Base-by-base conservation (phyloP, 1,140 invertebrate genomes). In the Pissodes strobi region DNA sequence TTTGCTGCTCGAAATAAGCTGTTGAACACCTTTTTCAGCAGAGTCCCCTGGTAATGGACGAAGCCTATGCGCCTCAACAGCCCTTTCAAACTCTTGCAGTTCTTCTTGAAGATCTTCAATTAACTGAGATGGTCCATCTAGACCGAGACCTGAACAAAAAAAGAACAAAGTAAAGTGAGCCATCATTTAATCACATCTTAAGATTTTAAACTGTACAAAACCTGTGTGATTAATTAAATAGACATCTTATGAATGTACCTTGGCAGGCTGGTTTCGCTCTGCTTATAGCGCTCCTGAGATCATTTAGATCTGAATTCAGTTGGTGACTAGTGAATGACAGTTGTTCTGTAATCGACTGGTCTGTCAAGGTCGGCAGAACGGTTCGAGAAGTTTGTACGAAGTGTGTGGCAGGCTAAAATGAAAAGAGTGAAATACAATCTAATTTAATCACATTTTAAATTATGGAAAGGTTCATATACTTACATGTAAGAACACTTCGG, bases 221-320 rank as follows among this genome's bases (percentile, higher is more conserved):
- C n/a, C n/a, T n/a, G n/a, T n/a, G n/a, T n/a, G n/a, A n/a, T n/a
- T n/a, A n/a, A n/a, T n/a, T 23, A 13, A 25, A 51, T 15, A 37
- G 12, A 1, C 1, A n/a, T 18, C n/a, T 43, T 30, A 34, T 19
- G 46, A n/a, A 19, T 39, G 21, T 64, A n/a, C 91, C 91, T 65
- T 90, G 90, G 76, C 93, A 95, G 0, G 90, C 90, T 74, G 95
- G 90, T 68, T 92, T 88, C 0, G 94, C 92, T 21, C 94, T 88
- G 48, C 85, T 87, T 0, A 95, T 84, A 5, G 93, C 89, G 18
- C 72, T 80, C 72, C 91, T 82, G 1, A 97, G 81, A 64, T 95
- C 93, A 1, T 88, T 85, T 6, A 95, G 81, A 57, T 90, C 88
- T 9, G 86, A 80, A 1, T 88, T 86, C 58, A 96, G 82, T 57